Evolutionary conservation across 1,140 invertebrate species (phyloP), one percentile per base, ranked within the genome.

Genomic region (Chironomus striatipennis): DNA sequence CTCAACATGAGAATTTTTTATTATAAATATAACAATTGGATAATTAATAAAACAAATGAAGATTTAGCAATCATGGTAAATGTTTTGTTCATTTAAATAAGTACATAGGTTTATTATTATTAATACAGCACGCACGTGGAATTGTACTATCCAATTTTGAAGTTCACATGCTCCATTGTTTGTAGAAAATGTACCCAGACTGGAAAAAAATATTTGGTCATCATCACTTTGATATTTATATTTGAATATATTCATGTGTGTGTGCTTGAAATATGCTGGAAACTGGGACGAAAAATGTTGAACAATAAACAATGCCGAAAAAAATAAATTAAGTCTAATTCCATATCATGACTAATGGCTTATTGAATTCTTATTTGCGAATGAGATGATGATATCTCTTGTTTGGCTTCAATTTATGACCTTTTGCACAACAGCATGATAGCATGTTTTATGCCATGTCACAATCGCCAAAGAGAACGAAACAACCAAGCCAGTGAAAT

Each of bases 111-210:
- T 34, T 34, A 34, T 47, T 47, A 9, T 47, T 47, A 9, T 47
- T 47, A 9, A 15, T 15, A 9, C 43, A 9, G 43, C 47, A 57
- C 47, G 47, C 47, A 57, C 47, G n/a, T 57, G 47, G 10, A 9
- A 47, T 34, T 34, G 5, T 34, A 34, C 24, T 2, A 47, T 57
- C 12, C 3, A 57, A 57, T 34, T 34, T 34, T 34, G 47, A 57
- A 57, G 47, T 57, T 57, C 47, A 15, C 47, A 57, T 47, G 43
- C 24, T 57, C n/a, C 47, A 57, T 57, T 57, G 47, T 57, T 57
- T 15, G 47, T n/a, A n/a, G n/a, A n/a, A n/a, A n/a, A n/a, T n/a
- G 12, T 57, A n/a, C 47, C 12, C 43, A 15, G 47, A 12, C n/a
- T n/a, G n/a, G n/a, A 15, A 57, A n/a, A 57, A 12, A 57, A 57